A percentile compares a stretch with the other conserved stretches of the same genome.
Evolutionary conservation across 2,888 invertebrate species (phyloP).

Genomic region (Serripes groenlandicus): DNA sequence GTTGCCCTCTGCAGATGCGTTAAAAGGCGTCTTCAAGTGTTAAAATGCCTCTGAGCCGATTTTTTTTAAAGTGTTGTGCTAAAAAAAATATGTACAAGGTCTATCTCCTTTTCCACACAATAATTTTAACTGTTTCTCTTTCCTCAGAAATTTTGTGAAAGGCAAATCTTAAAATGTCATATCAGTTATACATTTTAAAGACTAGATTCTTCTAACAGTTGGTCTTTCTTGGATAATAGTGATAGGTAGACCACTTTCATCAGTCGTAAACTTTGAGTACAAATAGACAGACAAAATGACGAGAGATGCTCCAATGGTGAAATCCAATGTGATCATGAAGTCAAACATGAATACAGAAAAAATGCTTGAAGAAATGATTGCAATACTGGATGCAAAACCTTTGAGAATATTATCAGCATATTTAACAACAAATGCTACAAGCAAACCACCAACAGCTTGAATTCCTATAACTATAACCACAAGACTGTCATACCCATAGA

Average conservation of each 20-base stretch:
- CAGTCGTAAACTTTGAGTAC: constrained; percentile 88
- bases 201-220: not conserved
- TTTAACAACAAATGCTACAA: constrained; percentile 99
- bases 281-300: constrained; percentile 98
- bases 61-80: no score
- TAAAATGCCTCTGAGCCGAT: no score
- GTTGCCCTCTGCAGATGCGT: no score
- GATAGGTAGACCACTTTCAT: not conserved
- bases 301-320: constrained; percentile 93
- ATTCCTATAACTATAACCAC: constrained; percentile 92
- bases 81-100: no score
- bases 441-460: constrained; percentile 97
- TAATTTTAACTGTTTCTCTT: no score
- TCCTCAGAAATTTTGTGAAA: not conserved
- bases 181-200: no score
- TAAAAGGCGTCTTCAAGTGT: no score
- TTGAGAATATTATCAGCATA: constrained; percentile 99
- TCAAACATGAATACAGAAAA: constrained; percentile 97
- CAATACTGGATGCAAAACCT: constrained; percentile 97
- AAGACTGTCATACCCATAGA: constrained; percentile 88
- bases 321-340: constrained; percentile 94
- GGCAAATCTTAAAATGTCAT: not conserved
- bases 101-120: no score
- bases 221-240: not conserved
- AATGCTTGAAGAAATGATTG: constrained; percentile 97